These are phyloP conservation scores for Danaus melanippus DNA, from an alignment of 1,140 invertebrate genomes.

Conservation along the genomic window DNA sequence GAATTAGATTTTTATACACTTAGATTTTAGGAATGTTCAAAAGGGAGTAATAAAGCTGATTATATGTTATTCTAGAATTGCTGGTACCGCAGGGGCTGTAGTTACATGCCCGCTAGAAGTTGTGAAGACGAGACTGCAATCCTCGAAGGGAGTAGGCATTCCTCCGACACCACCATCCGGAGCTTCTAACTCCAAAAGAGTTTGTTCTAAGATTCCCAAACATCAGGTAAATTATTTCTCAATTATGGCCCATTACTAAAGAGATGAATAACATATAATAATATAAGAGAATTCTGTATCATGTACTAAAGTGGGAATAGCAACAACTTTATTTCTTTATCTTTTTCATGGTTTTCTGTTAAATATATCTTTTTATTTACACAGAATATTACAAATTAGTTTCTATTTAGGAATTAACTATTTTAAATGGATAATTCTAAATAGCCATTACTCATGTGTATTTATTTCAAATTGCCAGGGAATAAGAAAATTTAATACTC, in stretches of 20 bases:
- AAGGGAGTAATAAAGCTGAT: neutral
- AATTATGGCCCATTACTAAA: neutral
- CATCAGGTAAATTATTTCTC: slow-evolving; percentile 45
- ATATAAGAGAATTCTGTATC: no score
- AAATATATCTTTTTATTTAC: no score
- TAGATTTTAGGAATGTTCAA: neutral
- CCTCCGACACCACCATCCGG: slow-evolving; percentile 58
- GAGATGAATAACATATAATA: neutral
- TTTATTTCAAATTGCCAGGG: no score
- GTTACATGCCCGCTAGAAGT: slow-evolving; percentile 99
- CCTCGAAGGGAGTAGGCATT: slow-evolving; percentile 83
- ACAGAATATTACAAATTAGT: no score
- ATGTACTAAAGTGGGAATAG: no score
- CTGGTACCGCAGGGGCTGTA: slow-evolving; percentile 95
- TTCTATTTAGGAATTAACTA: no score
- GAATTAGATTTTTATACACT: neutral
- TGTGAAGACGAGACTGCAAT: slow-evolving; percentile 97
- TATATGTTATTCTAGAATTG: slow-evolving; percentile 79
- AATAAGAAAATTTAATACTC: no score
- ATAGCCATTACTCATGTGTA: no score
- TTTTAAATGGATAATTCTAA: no score
- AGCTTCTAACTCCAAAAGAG: slow-evolving; percentile 42
- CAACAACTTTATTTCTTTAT: no score
- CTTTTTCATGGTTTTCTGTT: no score
- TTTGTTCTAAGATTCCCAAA: slow-evolving; percentile 60